Conservation (phyloP, 2,113 vertebrate species). For the Aix galericulata region DNA sequence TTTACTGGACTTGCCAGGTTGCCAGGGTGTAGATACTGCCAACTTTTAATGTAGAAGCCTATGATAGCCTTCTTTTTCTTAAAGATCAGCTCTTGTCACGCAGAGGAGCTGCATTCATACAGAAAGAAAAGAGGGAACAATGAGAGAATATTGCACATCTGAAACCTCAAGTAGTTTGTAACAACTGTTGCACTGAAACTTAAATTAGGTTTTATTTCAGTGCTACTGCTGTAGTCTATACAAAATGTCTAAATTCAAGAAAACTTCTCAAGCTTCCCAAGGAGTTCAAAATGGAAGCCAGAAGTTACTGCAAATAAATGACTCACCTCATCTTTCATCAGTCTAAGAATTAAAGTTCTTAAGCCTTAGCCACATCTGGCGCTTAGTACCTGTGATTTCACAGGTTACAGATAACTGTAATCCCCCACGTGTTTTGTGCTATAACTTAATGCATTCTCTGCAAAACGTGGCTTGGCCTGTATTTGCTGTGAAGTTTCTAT, state of each 20-base stretch:
- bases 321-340: not conserved
- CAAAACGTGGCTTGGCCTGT: not conserved
- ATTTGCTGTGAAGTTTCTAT: not conserved
- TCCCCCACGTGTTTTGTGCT: not conserved
- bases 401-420: not conserved
- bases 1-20: not conserved
- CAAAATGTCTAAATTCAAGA: not conserved
- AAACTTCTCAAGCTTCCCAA: not conserved
- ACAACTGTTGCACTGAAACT: not conserved
- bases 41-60: not conserved
- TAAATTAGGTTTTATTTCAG: not conserved
- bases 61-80: not conserved
- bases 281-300: not conserved
- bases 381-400: not conserved
- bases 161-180: not conserved
- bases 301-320: not conserved
- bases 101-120: not conserved
- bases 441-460: not conserved
- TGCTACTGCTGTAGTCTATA: not conserved
- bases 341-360: not conserved
- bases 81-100: not conserved
- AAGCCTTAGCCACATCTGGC: not conserved
- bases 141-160: not conserved
- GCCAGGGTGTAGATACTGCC: not conserved
- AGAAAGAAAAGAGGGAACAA: not conserved